Evolutionary conservation across 2,113 vertebrate species (phyloP), one percentile per base, ranked within the genome.

Genomic region (Ophiodon elongatus): DNA sequence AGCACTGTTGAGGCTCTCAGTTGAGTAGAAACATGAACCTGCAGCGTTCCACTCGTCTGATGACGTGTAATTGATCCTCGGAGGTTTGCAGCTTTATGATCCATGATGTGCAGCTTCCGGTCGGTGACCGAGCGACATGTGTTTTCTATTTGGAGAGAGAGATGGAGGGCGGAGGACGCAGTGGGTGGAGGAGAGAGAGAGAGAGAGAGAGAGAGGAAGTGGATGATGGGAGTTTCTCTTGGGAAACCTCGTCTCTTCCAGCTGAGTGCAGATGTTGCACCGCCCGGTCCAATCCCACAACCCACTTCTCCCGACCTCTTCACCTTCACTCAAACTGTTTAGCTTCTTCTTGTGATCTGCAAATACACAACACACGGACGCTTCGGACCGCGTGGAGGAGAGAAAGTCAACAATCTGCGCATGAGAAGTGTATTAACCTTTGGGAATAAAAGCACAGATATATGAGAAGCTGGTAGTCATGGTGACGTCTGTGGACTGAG

Each of bases 141-240:
- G 90, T 87, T 93, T 80, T 87, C 50, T 78, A 83, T 90, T 88
- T 88, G 54, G 50, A 50, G 39, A 50, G 70, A 62, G 64, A 41
- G 71, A 17, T 73, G 23, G 37, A 31, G 66, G 11, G 67, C 10
- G 41, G 6, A 43, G 19, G 64, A 23, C 66, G 65, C 2, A 57
- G 84, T 52, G 81, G 68, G 83, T 25, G 84, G 75, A 56, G 43
- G 66, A 66, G 57, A 73, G 68, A 56, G 54, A 63, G 45, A 39
- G 37, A 39, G 15, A 19, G 13, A 92, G 92, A 39, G 8, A 39
- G 37, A 39, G 37, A 92, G 92, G 92, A 94, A 94, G 87, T 91
- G 88, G 72, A 86, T 86, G 76, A 76, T 89, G 82, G 85, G 82
- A 90, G 85, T 90, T 94, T 94, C 94, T 94, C 93, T 72, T 79